phyloP scores from a whole-genome alignment of 2,888 invertebrate genomes.

The Caradrina kadenii region DNA sequence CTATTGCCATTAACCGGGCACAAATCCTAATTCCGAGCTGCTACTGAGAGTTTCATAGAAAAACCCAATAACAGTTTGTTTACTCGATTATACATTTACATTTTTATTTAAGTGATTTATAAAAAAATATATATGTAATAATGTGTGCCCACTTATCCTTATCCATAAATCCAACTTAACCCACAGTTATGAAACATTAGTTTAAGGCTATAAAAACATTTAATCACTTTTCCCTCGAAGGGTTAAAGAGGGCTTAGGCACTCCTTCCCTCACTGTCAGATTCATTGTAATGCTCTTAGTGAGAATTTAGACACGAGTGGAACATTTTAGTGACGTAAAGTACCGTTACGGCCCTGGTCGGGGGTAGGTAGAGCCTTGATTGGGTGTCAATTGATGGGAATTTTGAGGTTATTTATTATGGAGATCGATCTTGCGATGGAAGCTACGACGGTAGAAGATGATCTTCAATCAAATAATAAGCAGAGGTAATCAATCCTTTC shows the following conservation, averaged over 20 bases:
- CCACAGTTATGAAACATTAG: slow-evolving; percentile 17
- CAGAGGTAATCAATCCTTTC: background rate
- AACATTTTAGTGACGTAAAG: slow-evolving; percentile 58
- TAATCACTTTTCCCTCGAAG: background rate
- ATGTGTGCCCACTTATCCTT: background rate
- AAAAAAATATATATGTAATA: too few relatives aligned
- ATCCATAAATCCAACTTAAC: slow-evolving; percentile 2
- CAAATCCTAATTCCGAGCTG: too few relatives aligned
- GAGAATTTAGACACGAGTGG: slow-evolving; percentile 50
- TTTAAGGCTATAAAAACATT: slow-evolving; percentile 25
- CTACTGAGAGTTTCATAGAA: too few relatives aligned
- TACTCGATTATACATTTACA: too few relatives aligned
- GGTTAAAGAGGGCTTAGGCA: slow-evolving; percentile 39
- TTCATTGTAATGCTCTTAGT: slow-evolving; percentile 57
- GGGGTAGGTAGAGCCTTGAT: slow-evolving; percentile 25
- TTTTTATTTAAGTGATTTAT: too few relatives aligned
- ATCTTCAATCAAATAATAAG: background rate
- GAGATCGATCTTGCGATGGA: background rate
- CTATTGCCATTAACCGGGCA: too few relatives aligned
- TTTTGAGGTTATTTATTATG: background rate
- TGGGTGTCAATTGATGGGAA: slow-evolving; percentile 30
- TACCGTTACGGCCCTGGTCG: slow-evolving; percentile 31
- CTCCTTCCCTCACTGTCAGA: slow-evolving; percentile 48
- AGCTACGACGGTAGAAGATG: background rate
- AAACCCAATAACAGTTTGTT: too few relatives aligned